phyloP scores from a whole-genome alignment of 1,140 invertebrate genomes.

The Mactra quadrangularis region DNA sequence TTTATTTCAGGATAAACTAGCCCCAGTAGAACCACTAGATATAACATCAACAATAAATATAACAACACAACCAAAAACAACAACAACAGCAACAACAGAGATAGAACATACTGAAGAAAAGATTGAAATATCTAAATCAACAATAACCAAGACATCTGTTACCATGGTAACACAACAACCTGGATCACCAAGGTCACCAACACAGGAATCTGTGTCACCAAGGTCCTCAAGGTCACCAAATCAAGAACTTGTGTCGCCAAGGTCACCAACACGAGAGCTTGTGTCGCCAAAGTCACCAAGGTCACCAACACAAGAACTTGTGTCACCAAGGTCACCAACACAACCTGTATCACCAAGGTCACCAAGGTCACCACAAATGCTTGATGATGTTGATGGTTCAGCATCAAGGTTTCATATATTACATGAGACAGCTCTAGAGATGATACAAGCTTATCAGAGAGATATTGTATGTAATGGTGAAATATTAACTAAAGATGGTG shows the following conservation, averaged over 20 bases:
- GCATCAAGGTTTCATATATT: conserved; percentile 66
- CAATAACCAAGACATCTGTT: conserved; percentile 42
- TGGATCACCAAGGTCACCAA: no score
- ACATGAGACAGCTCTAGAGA: conserved; percentile 67
- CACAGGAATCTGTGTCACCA: background rate
- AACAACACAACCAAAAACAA: background rate
- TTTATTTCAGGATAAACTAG: conserved; percentile 21
- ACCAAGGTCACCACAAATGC: background rate
- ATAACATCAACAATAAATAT: background rate
- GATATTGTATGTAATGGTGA: conserved; percentile 72
- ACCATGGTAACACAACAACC: conserved; percentile 5
- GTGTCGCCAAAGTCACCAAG: background rate
- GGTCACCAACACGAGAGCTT: background rate
- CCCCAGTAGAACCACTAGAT: background rate
- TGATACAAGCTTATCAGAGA: conserved; percentile 73
- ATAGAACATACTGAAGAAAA: conserved; percentile 55
- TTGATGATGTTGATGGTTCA: conserved; percentile 22
- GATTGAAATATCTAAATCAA: conserved; percentile 64
- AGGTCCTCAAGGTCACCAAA: no score
- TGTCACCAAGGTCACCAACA: background rate
- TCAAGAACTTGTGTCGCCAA: conserved; percentile 9
- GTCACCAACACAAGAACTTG: background rate
- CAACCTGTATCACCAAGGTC: background rate
- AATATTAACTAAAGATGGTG: conserved; percentile 66
- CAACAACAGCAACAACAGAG: background rate